Evolutionary conservation across 2,113 vertebrate genomes (phyloP).

Genomic region (Pandion haliaetus): DNA sequence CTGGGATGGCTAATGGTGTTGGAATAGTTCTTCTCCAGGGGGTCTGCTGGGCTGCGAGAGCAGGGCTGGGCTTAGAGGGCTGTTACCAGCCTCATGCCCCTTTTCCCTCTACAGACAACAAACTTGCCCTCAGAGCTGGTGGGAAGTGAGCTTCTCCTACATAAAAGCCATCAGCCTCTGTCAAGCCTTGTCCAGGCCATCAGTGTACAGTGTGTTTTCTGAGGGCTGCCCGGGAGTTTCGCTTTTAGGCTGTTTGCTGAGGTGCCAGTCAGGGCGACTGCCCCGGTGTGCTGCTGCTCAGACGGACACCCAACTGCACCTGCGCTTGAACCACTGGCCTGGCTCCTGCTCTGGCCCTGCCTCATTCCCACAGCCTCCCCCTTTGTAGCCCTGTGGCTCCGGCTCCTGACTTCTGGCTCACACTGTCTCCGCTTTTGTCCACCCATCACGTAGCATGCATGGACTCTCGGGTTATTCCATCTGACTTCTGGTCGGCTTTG

Average conservation of each 20-base stretch:
- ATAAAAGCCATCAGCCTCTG: neutral
- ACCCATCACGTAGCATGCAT: fast-evolving
- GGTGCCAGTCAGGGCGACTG: neutral
- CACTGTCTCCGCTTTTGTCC: neutral
- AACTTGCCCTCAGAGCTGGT: neutral
- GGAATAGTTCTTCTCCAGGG: neutral
- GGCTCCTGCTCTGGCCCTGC: neutral
- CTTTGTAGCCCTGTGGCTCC: neutral
- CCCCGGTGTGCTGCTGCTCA: neutral
- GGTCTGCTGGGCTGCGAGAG: neutral
- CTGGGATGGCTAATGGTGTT: neutral
- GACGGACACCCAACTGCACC: neutral
- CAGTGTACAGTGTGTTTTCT: neutral
- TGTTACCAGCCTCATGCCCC: neutral
- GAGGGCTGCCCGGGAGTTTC: neutral
- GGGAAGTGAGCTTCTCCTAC: neutral
- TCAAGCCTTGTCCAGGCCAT: neutral
- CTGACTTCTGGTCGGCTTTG: neutral
- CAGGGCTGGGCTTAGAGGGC: neutral
- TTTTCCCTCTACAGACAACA: neutral
- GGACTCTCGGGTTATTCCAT: fast-evolving
- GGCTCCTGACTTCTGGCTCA: neutral
- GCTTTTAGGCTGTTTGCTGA: neutral
- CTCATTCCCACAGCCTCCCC: neutral
- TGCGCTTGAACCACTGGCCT: neutral